These are phyloP conservation scores for Rapana venosa DNA, from an alignment of 2,888 invertebrate genomes.

Conservation along the genomic window DNA sequence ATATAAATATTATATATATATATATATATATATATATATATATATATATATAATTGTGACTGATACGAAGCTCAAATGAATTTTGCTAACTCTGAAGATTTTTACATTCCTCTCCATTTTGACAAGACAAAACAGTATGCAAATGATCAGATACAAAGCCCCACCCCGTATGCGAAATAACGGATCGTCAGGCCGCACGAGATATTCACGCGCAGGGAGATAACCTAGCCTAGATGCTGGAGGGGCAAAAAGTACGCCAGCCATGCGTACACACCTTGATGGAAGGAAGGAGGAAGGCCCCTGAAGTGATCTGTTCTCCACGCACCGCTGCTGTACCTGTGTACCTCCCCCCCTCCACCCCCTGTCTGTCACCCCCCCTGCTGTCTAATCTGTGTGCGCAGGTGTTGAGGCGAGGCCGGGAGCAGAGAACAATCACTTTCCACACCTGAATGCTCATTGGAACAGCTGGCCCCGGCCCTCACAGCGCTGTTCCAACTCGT, in stretches of 20 bases:
- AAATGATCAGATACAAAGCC: neutral
- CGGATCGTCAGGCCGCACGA: neutral
- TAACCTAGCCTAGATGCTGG: too few species aligned
- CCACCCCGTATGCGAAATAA: neutral
- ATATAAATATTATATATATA: too few species aligned
- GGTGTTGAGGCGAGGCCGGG: slow-evolving; percentile 28
- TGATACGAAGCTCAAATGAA: too few species aligned
- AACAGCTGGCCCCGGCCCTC: slow-evolving; percentile 22
- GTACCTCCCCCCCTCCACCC: neutral
- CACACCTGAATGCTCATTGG: slow-evolving; percentile 34
- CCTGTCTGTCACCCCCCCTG: neutral
- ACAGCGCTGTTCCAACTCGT: slow-evolving; percentile 22
- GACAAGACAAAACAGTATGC: too few species aligned
- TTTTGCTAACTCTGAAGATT: too few species aligned
- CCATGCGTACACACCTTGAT: neutral
- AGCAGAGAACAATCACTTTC: neutral
- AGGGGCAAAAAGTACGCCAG: too few species aligned
- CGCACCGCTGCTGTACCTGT: neutral
- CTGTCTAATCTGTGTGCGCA: slow-evolving; percentile 22
- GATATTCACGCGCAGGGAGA: neutral
- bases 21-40: too few species aligned
- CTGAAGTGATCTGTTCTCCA: neutral
- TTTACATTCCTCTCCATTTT: too few species aligned
- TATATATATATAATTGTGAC: too few species aligned
- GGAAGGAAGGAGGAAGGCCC: neutral